phyloP scores from a whole-genome alignment of 2,888 invertebrate species.

The Tryphoninae sp. region DNA sequence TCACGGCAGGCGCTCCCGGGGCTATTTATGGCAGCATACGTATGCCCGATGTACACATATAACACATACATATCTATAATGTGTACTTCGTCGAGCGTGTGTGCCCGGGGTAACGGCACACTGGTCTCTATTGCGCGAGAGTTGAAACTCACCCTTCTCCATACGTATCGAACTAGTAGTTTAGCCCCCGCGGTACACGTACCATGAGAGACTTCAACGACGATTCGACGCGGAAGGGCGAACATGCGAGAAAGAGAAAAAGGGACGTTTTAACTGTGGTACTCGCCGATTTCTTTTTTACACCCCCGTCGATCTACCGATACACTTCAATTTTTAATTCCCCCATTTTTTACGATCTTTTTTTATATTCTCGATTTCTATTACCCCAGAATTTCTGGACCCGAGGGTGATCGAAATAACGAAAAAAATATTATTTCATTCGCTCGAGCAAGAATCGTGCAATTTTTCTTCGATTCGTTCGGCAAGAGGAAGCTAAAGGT shows the following conservation, averaged over 20 bases:
- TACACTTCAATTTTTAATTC: slow-evolving; percentile 5
- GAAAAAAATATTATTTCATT: background rate
- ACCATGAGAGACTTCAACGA: slow-evolving; percentile 32
- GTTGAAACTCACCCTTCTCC: slow-evolving; percentile 23
- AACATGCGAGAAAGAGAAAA: slow-evolving; percentile 11
- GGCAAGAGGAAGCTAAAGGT: background rate
- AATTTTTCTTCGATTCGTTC: background rate
- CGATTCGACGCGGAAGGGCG: slow-evolving; percentile 23
- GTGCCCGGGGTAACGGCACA: slow-evolving; percentile 1
- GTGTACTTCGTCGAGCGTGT: background rate
- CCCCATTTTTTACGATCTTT: background rate
- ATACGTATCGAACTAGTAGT: slow-evolving; percentile 20
- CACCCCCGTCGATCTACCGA: background rate
- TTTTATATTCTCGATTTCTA: slow-evolving; percentile 1
- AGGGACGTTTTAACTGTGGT: slow-evolving; percentile 15
- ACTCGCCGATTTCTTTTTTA: slow-evolving; percentile 38
- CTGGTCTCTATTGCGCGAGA: background rate
- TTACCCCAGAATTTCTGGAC: background rate
- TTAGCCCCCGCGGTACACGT: slow-evolving; percentile 9
- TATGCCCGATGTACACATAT: slow-evolving; percentile 40
- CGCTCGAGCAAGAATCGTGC: background rate
- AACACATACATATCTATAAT: slow-evolving; percentile 9
- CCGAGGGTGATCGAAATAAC: background rate
- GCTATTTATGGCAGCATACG: slow-evolving; percentile 62
- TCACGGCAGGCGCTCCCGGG: slow-evolving; percentile 59